phyloP scores from a whole-genome alignment of 2,888 invertebrate genomes.

The Phorcus lineatus region DNA sequence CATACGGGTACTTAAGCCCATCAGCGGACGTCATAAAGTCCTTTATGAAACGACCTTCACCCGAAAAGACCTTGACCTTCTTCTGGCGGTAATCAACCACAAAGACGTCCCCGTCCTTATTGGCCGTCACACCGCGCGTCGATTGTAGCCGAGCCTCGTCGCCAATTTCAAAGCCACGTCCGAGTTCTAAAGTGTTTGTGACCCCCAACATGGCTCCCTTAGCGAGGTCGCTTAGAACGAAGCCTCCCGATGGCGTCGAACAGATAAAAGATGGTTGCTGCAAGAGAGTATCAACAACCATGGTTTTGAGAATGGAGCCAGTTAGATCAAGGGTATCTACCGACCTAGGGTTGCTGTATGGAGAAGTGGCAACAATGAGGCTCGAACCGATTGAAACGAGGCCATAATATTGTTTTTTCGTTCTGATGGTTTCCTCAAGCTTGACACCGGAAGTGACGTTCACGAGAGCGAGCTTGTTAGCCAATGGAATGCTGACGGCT shows the following conservation, averaged over 20 bases:
- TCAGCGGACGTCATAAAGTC: background rate
- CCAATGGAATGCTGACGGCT: background rate
- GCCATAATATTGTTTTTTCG: slow-evolving; percentile 1
- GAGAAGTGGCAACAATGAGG: background rate
- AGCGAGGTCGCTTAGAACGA: background rate
- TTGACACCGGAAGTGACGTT: background rate
- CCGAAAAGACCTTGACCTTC: background rate
- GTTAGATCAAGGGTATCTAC: background rate
- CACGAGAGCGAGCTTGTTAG: background rate
- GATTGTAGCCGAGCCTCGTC: background rate
- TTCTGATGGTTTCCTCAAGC: background rate
- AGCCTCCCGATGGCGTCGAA: background rate
- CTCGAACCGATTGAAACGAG: background rate
- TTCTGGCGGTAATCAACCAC: background rate
- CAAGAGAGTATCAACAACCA: background rate
- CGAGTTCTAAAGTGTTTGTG: background rate
- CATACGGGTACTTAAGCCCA: background rate
- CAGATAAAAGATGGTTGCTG: background rate
- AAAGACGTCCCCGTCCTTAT: background rate
- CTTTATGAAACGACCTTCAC: background rate
- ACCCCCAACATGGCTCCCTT: background rate
- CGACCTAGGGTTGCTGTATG: background rate
- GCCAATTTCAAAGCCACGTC: background rate
- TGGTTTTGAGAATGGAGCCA: background rate
- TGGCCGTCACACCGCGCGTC: background rate